Percentiles rank a stretch among this genome's conserved stretches.
These are phyloP conservation scores for Caenorhabditis tropicalis DNA, from an alignment of 1,140 invertebrate genomes.

Conservation along the genomic window DNA sequence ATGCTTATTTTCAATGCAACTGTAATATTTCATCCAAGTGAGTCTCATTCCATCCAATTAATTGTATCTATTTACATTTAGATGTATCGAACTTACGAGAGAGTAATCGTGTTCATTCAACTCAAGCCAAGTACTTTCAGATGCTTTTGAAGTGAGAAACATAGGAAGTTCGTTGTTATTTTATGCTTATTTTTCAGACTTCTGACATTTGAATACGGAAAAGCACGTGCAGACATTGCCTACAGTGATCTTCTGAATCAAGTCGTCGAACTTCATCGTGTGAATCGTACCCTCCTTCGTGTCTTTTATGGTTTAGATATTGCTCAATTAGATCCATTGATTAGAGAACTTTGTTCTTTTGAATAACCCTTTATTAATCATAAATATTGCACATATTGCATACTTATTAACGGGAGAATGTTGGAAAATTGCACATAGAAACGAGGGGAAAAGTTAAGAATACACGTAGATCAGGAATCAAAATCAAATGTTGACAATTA, in stretches of 20 bases:
- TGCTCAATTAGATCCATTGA: slow-evolving; percentile 29
- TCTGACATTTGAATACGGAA: slow-evolving; percentile 16
- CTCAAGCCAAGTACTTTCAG: slow-evolving; percentile 1
- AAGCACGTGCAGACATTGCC: not conserved
- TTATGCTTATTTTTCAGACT: not conserved
- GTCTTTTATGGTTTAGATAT: slow-evolving; percentile 29
- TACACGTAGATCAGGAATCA: slow-evolving; percentile 35
- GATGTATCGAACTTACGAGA: not conserved
- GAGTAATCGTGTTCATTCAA: not conserved
- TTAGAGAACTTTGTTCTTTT: slow-evolving; percentile 24
- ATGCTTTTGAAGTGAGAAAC: slow-evolving; percentile 7
- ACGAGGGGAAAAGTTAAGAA: not conserved
- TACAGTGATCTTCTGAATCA: slow-evolving; percentile 12
- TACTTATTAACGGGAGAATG: not conserved
- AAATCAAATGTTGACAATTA: not conserved
- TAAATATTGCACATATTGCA: slow-evolving; percentile 29
- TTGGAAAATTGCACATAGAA: slow-evolving; percentile 13
- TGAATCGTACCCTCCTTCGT: slow-evolving; percentile 5
- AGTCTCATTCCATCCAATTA: not conserved
- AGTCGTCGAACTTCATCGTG: slow-evolving; percentile 5
- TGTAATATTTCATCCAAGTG: slow-evolving; percentile 25
- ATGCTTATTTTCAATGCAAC: slow-evolving; percentile 25
- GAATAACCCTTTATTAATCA: slow-evolving; percentile 32
- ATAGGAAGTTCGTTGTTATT: not conserved
- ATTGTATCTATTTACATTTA: not conserved